Evolutionary conservation across 1,140 invertebrate species (phyloP).

Genomic region (Bombus sibiricus): DNA sequence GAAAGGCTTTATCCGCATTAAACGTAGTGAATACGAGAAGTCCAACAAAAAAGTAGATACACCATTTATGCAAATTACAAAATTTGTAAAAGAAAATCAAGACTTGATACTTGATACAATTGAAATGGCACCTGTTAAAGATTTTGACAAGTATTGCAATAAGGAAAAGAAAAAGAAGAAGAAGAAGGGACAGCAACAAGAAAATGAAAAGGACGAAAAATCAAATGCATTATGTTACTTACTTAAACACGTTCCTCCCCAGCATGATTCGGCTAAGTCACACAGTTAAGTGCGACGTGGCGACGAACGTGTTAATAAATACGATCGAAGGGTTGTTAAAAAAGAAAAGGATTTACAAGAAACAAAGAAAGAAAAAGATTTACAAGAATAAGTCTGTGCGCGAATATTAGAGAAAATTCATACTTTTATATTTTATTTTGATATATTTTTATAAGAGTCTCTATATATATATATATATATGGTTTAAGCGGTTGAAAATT

Average conservation of each 20-base stretch:
- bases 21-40: background rate
- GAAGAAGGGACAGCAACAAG: rapidly evolving
- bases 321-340: background rate
- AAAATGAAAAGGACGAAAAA: background rate
- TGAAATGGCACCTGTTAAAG: too few species aligned
- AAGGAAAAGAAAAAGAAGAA: too few species aligned
- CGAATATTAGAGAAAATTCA: background rate
- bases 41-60: background rate
- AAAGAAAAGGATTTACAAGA: background rate
- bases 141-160: too few species aligned
- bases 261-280: too few species aligned
- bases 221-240: background rate
- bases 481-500: background rate
- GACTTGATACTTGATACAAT: background rate
- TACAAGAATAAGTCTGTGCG: background rate
- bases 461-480: background rate
- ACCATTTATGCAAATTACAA: background rate
- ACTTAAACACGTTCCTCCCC: too few species aligned
- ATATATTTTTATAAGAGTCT: background rate
- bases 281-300: too few species aligned
- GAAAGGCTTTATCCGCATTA: background rate
- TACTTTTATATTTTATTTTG: background rate
- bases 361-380: background rate
- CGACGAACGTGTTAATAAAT: too few species aligned
- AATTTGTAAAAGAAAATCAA: constrained; percentile 10